phyloP scores from a whole-genome alignment of 1,140 invertebrate genomes.

The Trichogramma pretiosum region DNA sequence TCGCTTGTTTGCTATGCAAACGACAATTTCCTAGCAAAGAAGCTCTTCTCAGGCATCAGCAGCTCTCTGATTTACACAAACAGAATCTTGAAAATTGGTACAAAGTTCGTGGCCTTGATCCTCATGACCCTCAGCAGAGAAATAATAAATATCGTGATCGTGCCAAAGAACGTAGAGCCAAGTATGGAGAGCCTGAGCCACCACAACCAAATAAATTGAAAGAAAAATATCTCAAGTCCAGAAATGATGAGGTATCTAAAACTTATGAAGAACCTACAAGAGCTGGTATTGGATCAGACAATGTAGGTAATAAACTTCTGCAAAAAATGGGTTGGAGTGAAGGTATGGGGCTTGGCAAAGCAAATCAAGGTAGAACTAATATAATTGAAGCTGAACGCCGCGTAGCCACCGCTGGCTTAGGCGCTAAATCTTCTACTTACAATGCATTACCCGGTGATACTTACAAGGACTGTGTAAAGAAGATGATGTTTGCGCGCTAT shows the following conservation, averaged over 20 bases:
- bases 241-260: conserved; percentile 44
- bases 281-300: conserved; percentile 72
- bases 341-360: conserved; percentile 87
- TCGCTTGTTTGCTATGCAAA: conserved; percentile 93
- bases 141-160: conserved; percentile 77
- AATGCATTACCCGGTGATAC: conserved; percentile 72
- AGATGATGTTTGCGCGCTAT: conserved; percentile 79
- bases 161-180: conserved; percentile 88
- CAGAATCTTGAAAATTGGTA: conserved; percentile 74
- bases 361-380: conserved; percentile 85
- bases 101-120: conserved; percentile 47
- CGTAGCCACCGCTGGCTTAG: conserved; percentile 63
- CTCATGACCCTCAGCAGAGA: conserved; percentile 46
- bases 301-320: conserved; percentile 85
- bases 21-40: conserved; percentile 86
- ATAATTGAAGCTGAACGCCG: conserved; percentile 73
- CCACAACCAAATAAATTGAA: conserved; percentile 65
- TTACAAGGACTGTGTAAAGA: conserved; percentile 85
- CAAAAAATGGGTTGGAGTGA: conserved; percentile 99
- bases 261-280: conserved; percentile 57
- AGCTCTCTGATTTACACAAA: conserved; percentile 91
- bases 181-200: conserved; percentile 83
- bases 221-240: conserved; percentile 56
- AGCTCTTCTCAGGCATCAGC: conserved; percentile 80
- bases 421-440: conserved; percentile 63